Base-by-base conservation (phyloP, 2,113 vertebrate species). In the Chroicocephalus ridibundus region DNA sequence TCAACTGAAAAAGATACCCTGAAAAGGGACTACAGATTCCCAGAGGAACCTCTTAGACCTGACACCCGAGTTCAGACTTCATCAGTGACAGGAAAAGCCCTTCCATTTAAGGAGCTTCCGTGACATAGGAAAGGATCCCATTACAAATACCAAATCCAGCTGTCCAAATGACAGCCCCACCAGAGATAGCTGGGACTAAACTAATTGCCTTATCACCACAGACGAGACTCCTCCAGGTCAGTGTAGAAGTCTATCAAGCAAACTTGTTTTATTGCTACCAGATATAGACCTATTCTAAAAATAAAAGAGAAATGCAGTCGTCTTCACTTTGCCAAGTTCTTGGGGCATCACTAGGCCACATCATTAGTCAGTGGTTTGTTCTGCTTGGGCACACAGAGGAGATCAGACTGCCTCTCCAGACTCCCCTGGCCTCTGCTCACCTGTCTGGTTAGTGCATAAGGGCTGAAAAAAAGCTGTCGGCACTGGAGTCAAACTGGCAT, bases 331-430 rank as follows among this genome's bases (percentile, higher is more conserved):
- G 6, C 22, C 57, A 66, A 6, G 24, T 14, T 42, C 70, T 55
- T 9, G 4, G 3, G 1, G 29, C 21, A 55, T 6, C n/a, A 9
- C 31, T 2, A 34, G 44, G 42, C 61, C 26, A n/a, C 29, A 3
- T 24, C 2, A 1, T 27, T 65, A 68, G 40, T 40, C 51, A 32
- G 27, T 8, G 25, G 19, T 54, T 61, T 60, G 22, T 11, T 88
- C 34, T 62, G 34, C n/a, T 11, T 6, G 8, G 4, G 3, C 29
- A 40, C 44, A 26, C 25, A 40, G 3, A 62, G 12, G 17, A 85
- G 32, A 68, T 16, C 7, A 51, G 9, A 10, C 8, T 19, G 14
- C 14, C 21, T 44, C 55, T 36, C 29, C 68, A 74, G 52, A 20
- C 5, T 42, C 15, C 57, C 40, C 9, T 18, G 8, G 2, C 13